Evolutionary conservation across 1,140 invertebrate genomes (phyloP).

Genomic region (Sycophaga agraensis): DNA sequence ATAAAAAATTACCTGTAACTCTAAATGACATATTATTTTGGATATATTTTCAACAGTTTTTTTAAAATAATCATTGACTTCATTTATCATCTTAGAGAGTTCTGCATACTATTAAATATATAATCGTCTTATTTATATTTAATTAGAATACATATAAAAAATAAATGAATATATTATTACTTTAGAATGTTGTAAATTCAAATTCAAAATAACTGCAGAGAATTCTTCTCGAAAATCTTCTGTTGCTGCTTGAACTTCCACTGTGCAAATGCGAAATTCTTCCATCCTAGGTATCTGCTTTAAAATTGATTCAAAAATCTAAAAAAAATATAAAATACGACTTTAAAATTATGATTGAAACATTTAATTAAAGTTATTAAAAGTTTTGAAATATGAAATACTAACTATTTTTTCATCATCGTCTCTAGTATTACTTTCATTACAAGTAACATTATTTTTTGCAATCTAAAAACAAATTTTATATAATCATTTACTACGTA

Average conservation of each 20-base stretch:
- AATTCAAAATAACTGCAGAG: slow-evolving; percentile 40
- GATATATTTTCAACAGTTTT: slow-evolving; percentile 41
- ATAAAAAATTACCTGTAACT: slow-evolving; percentile 42
- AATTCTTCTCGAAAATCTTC: slow-evolving; percentile 54
- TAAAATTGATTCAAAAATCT: slow-evolving; percentile 30
- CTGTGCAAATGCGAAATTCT: slow-evolving; percentile 50
- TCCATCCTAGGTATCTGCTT: slow-evolving; percentile 52
- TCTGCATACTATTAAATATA: slow-evolving; percentile 39
- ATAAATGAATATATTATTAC: slow-evolving; percentile 32
- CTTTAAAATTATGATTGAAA: too few relatives aligned
- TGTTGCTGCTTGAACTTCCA: slow-evolving; percentile 51
- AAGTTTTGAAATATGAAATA: slow-evolving; percentile 8
- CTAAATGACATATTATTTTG: slow-evolving; percentile 37
- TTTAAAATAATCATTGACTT: slow-evolving; percentile 41
- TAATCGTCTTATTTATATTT: slow-evolving; percentile 1
- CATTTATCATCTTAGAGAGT: slow-evolving; percentile 38
- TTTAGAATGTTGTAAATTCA: slow-evolving; percentile 43
- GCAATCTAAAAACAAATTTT: slow-evolving; percentile 18
- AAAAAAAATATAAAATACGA: background rate
- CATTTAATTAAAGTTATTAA: background rate
- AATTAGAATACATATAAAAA: slow-evolving; percentile 4
- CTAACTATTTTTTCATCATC: slow-evolving; percentile 29
- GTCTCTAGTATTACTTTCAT: slow-evolving; percentile 22
- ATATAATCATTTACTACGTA: background rate
- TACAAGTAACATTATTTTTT: background rate